Conservation (phyloP, 2,113 vertebrate species). For the Natator depressus region DNA sequence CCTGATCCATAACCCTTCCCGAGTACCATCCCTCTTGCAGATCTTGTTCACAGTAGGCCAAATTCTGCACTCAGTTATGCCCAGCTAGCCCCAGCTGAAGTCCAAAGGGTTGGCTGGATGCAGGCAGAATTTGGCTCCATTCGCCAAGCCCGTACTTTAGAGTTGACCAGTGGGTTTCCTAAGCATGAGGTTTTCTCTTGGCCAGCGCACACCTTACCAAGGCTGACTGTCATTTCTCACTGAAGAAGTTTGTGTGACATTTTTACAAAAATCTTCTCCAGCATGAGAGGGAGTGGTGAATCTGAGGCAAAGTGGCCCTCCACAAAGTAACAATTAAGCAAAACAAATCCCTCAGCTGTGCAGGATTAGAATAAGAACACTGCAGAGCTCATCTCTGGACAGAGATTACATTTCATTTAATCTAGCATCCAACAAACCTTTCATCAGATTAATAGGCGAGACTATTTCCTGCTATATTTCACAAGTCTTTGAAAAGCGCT, state of each 20-base stretch:
- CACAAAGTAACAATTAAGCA: background rate
- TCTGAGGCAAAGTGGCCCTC: background rate
- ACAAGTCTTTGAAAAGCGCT: background rate
- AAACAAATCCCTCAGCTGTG: background rate
- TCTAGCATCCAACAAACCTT: background rate
- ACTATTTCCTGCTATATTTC: background rate
- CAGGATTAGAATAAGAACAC: background rate
- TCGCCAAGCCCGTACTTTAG: background rate
- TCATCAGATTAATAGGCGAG: background rate
- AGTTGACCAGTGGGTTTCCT: background rate
- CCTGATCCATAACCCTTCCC: background rate
- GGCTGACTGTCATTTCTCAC: background rate
- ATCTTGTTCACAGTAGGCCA: background rate
- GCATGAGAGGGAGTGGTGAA: background rate
- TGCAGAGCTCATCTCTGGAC: background rate
- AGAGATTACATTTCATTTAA: background rate
- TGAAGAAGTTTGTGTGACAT: accelerated
- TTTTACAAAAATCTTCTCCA: background rate
- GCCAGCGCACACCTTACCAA: background rate
- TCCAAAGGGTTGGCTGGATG: background rate
- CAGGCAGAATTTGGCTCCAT: background rate
- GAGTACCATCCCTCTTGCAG: background rate
- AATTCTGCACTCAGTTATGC: background rate
- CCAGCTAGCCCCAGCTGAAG: background rate
- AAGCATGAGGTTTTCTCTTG: background rate